Base-by-base conservation (phyloP, 2,888 invertebrate species). In the Polyploca ridens region DNA sequence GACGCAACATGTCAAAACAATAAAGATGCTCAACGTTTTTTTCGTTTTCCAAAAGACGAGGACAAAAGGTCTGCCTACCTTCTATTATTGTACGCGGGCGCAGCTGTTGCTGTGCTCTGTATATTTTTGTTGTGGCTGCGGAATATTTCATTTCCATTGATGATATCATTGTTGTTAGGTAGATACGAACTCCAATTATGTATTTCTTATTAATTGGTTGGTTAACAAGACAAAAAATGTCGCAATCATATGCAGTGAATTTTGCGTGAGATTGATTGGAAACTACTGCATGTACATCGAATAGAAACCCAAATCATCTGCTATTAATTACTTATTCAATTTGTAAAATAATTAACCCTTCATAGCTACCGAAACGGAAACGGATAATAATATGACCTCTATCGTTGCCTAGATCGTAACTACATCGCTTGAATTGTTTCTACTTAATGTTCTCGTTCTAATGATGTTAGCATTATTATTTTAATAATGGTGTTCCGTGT, bases 1-100 rank as follows among this genome's bases (percentile, higher is more conserved):
- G 63, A 69, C 65, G 66, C 64, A 72, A 54, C 57, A 60, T 35
- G 46, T 65, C 64, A 69, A 63, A 68, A 73, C 68, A 76, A 72
- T 62, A 33, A 62, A 66, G 66, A 59, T 70, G 73, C 0, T 16
- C 16, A 35, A 10, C 27, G n/a, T 59, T 13, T 35, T 33, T 19
- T 54, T 54, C 19, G 54, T 54, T 19, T 19, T 54, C 19, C n/a
- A 19, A 54, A 54, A 33, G 8, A n/a, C 33, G 33, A 33, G 14
- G n/a, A 33, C 58, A 58, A 33, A 58, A 33, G 33, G 58, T 58
- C 33, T 41, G 16, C 16, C 1, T 19, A 35, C 35, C 35, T 33
- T 5, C 33, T 14, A 49, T 49, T 49, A 49, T 7, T 49, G 49
- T 49, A 14, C 49, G 16, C 49, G 49, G 4, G 0, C 49, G 5